phyloP scores from a whole-genome alignment of 2,797 vertebrate genomes.

The Sebastes minor region DNA sequence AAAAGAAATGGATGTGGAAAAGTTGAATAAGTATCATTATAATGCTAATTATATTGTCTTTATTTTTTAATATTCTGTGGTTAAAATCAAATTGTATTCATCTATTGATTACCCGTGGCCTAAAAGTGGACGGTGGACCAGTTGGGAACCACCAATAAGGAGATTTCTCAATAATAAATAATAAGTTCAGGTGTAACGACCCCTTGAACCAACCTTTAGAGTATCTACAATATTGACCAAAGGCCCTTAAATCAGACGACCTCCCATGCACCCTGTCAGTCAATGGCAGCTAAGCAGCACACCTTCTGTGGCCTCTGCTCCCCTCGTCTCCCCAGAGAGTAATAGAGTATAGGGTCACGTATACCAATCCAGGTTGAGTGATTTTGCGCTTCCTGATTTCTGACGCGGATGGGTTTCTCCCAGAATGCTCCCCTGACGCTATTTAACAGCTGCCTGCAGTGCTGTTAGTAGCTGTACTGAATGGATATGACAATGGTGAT shows the following conservation, averaged over 20 bases:
- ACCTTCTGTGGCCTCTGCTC: conserved; percentile 31
- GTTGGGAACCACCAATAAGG: not conserved
- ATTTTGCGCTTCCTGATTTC: conserved; percentile 28
- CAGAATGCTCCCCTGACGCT: not conserved
- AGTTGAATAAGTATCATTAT: not conserved
- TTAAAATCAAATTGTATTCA: not conserved
- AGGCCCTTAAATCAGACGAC: conserved; percentile 38
- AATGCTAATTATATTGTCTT: not conserved
- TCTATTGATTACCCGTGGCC: not conserved
- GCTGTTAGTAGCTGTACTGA: not conserved
- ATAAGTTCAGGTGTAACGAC: not conserved
- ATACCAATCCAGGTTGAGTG: conserved; percentile 53
- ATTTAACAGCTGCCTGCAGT: conserved; percentile 24
- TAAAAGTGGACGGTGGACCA: not conserved
- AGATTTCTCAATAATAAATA: not conserved
- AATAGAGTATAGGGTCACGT: conserved; percentile 30
- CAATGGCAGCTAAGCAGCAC: conserved; percentile 20
- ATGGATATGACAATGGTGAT: not conserved
- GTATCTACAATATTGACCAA: conserved; percentile 13
- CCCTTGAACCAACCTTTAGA: conserved; percentile 21
- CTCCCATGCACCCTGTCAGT: conserved; percentile 23
- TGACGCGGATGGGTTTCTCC: conserved; percentile 7
- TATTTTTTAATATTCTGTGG: not conserved
- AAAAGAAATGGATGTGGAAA: not conserved
- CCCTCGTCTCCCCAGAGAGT: conserved; percentile 22